Conservation (phyloP, 2,797 vertebrate species). For the Octomys mimax region DNA sequence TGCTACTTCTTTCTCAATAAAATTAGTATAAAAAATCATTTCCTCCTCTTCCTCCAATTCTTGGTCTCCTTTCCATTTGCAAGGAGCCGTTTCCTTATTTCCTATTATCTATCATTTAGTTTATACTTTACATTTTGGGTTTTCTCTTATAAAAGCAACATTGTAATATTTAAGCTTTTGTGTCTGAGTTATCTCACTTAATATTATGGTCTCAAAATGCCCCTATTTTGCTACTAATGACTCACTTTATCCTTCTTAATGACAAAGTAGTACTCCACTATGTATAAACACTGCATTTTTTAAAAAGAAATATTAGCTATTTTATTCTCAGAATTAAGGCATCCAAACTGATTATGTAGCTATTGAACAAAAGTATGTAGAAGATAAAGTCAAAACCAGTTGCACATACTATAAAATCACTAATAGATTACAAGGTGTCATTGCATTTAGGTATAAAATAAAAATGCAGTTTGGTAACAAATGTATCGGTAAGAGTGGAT, state of each 20-base stretch:
- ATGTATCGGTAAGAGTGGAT: too few relatives aligned
- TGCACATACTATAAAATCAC: too few relatives aligned
- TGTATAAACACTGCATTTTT: background rate
- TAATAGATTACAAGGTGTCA: too few relatives aligned
- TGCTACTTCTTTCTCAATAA: too few relatives aligned
- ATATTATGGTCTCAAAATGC: background rate
- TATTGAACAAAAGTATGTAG: too few relatives aligned
- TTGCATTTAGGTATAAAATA: too few relatives aligned
- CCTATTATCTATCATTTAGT: background rate
- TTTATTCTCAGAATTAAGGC: too few relatives aligned
- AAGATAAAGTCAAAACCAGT: too few relatives aligned
- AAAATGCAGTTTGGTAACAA: too few relatives aligned
- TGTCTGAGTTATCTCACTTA: background rate
- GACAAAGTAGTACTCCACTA: background rate
- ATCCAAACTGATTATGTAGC: too few relatives aligned
- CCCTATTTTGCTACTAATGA: background rate
- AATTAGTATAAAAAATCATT: too few relatives aligned
- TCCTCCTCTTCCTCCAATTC: background rate
- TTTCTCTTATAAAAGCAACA: background rate
- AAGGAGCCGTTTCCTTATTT: background rate
- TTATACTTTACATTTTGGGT: background rate
- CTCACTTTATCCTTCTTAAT: background rate
- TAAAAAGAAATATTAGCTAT: too few relatives aligned
- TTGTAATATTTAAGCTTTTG: background rate
- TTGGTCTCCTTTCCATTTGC: background rate